These are phyloP conservation scores for Phthorimaea operculella DNA, from an alignment of 1,140 invertebrate species.

Conservation along the genomic window DNA sequence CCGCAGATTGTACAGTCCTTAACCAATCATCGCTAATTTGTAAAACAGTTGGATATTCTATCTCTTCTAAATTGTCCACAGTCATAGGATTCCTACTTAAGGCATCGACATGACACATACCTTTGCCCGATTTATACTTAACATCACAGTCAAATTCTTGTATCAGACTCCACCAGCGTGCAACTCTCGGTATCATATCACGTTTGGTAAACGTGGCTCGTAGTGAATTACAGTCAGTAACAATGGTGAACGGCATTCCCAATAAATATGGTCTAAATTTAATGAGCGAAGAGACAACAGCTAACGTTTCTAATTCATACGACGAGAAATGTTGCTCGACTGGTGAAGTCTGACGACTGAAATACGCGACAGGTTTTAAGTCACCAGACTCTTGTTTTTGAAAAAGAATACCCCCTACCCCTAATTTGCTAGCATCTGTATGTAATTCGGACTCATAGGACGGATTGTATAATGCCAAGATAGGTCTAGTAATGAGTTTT, in stretches of 20 bases:
- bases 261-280: conserved; percentile 33
- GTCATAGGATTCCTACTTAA: conserved; percentile 15
- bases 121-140: conserved; percentile 21
- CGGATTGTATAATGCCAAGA: conserved; percentile 9
- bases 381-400: conserved; percentile 8
- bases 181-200: conserved; percentile 25
- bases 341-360: conserved; percentile 23
- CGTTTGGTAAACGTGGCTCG: conserved; percentile 23
- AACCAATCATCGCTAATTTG: conserved; percentile 1
- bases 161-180: conserved; percentile 30
- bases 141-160: conserved; percentile 32
- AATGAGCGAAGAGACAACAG: conserved; percentile 22
- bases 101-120: conserved; percentile 38
- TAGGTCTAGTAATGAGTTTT: conserved; percentile 4
- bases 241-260: conserved; percentile 28
- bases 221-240: conserved; percentile 37
- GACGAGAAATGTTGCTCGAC: conserved; percentile 47
- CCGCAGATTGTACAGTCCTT: neutral
- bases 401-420: conserved; percentile 9
- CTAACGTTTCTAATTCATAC: conserved; percentile 45
- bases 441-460: conserved; percentile 5
- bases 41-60: neutral
- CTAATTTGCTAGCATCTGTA: conserved; percentile 12
- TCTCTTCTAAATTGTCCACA: neutral
- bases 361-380: conserved; percentile 11